Conservation (phyloP, 2,888 invertebrate species). For the Cylloceria caligata region DNA sequence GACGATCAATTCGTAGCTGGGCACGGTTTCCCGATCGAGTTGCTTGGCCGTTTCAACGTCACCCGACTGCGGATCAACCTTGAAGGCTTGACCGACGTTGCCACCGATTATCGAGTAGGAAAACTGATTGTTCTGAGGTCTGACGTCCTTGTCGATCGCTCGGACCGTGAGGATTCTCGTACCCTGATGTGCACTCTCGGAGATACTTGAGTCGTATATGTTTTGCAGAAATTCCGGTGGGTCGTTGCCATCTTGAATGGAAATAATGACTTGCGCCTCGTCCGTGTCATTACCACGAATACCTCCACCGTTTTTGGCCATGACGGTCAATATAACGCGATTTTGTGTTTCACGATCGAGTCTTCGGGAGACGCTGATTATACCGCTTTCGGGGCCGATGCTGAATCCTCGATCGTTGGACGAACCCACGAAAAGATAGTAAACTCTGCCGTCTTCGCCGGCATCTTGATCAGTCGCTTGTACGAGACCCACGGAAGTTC, state of each 20-base stretch:
- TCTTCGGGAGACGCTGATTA: conserved; percentile 92
- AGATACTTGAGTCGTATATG: conserved; percentile 91
- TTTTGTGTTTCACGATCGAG: conserved; percentile 95
- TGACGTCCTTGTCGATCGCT: conserved; percentile 96
- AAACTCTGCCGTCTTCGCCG: conserved; percentile 94
- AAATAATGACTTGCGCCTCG: conserved; percentile 96
- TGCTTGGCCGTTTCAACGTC: conserved; percentile 91
- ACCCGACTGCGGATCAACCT: conserved; percentile 94
- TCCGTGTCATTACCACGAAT: conserved; percentile 98
- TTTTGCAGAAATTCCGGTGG: conserved; percentile 95
- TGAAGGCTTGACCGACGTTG: conserved; percentile 93
- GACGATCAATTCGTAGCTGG: conserved; percentile 91
- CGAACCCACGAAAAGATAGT: conserved; percentile 96
- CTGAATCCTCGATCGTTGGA: conserved; percentile 96
- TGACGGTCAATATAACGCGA: conserved; percentile 94
- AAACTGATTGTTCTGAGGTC: conserved; percentile 96
- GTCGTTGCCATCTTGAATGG: conserved; percentile 98
- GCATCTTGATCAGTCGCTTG: conserved; percentile 96
- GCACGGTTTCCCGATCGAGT: conserved; percentile 93
- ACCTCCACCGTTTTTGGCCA: conserved; percentile 97
- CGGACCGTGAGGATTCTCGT: conserved; percentile 91
- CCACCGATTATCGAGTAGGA: conserved; percentile 95
- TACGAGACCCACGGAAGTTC: conserved; percentile 93
- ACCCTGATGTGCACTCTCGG: conserved; percentile 92
- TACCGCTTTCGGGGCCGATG: conserved; percentile 93